Evolutionary conservation across 1,140 invertebrate species (phyloP), one percentile per base, ranked within the genome.

Genomic region (Pseudomyrmex pallidus): DNA sequence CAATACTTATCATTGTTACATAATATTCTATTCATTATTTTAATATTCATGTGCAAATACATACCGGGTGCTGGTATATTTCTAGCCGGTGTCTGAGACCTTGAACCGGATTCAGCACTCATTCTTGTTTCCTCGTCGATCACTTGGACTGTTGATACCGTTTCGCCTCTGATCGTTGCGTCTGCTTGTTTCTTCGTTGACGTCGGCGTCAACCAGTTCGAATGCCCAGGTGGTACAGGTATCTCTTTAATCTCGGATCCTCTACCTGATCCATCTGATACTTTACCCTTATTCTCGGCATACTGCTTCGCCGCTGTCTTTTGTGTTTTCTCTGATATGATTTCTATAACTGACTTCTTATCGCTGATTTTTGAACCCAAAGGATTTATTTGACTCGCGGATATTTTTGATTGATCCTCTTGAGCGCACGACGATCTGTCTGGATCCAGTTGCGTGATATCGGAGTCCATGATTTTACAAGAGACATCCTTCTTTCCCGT

Each of bases 71-170:
- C 56, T 59, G 92, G 67, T 63, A 94, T 91, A 84, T 90, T 92
- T 80, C 93, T 91, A 17, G 95, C 95, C 35, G 94, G 95, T 59
- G 95, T 95, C 85, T 95, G 94, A 52, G 94, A 95, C 82, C 95
- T 91, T 50, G 94, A 95, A 54, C 92, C 92, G 9, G 92, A 93
- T 82, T 97, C 97, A 12, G 97, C 97, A 94, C 97, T 98, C 97
- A 98, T 98, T 87, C 97, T 95, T 2, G 97, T 98, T 90, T 98
- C 97, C 92, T 98, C 97, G 91, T 98, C 97, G 89, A 97, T 97
- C 4, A 97, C 95, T 89, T 97, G 96, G 50, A 96, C 94, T 0
- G 95, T 95, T 15, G 93, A 93, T n/a, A 94, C 88, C 25, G 85
- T 87, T 78, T 93, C 92, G 59, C 67, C 90, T 76, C 83, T 92